Conservation (phyloP, 2,113 vertebrate species). For the Neodon shergylaensis region DNA sequence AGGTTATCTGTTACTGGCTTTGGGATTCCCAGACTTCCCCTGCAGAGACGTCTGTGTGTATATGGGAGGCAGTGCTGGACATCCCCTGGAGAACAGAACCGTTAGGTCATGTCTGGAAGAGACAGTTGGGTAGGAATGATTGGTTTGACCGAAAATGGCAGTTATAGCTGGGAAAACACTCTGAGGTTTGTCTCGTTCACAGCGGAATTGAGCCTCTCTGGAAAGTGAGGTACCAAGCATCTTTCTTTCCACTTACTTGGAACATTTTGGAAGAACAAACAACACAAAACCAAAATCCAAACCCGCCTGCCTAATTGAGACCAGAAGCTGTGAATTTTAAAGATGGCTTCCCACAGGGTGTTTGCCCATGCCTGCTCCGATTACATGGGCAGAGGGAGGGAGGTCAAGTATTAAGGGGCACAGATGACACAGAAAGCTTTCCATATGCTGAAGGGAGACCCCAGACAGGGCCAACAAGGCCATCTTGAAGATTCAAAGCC, state of each 20-base stretch:
- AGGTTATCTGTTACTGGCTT: neutral
- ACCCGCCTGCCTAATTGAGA: neutral
- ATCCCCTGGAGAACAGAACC: neutral
- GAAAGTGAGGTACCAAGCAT: neutral
- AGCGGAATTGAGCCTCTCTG: slow-evolving; percentile 23
- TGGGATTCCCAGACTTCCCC: neutral
- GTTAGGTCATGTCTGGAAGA: slow-evolving; percentile 15
- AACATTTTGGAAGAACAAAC: neutral
- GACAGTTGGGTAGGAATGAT: neutral
- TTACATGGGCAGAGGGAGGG: neutral
- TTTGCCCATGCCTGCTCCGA: fast-evolving
- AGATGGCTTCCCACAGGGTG: neutral
- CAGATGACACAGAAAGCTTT: too few relatives aligned
- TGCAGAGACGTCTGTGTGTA: neutral
- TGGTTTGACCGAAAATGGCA: neutral
- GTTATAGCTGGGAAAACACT: neutral
- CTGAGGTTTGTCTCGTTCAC: neutral
- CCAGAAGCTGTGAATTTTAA: neutral
- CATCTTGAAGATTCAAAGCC: neutral
- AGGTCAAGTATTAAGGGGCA: too few relatives aligned
- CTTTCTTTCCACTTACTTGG: slow-evolving; percentile 30
- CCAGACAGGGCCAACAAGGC: neutral
- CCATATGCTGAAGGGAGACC: neutral
- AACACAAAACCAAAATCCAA: neutral
- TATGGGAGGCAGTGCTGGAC: neutral